phyloP scores from a whole-genome alignment of 2,888 invertebrate species.

The Balanococcus diminutus region DNA sequence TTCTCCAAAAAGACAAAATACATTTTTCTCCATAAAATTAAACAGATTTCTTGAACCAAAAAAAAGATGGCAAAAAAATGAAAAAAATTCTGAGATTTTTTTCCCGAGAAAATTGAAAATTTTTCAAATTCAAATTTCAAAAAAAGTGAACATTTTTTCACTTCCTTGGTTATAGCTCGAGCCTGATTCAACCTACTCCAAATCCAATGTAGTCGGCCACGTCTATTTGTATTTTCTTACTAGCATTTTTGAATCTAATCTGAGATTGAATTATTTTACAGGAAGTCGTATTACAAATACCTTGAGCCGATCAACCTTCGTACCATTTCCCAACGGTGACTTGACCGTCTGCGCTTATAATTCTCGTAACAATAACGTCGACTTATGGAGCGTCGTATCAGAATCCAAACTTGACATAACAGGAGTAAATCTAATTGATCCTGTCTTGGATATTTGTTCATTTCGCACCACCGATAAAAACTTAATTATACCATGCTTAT shows the following conservation, averaged over 20 bases:
- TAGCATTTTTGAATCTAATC: not conserved
- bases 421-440: conserved; percentile 8
- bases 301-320: conserved; percentile 37
- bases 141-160: no score
- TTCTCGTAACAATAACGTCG: conserved; percentile 24
- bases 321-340: conserved; percentile 34
- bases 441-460: conserved; percentile 36
- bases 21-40: no score
- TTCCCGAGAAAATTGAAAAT: no score
- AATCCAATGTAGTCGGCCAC: no score
- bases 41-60: no score
- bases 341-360: conserved; percentile 44
- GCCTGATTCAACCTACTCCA: no score
- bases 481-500: conserved; percentile 44
- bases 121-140: no score
- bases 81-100: no score
- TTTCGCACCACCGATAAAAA: not conserved
- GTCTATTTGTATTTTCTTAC: not conserved
- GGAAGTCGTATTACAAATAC: conserved; percentile 2
- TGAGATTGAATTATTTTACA: not conserved
- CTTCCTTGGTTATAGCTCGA: no score
- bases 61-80: no score
- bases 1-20: no score
- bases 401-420: conserved; percentile 17
- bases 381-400: conserved; percentile 41